phyloP scores from a whole-genome alignment of 2,888 invertebrate species.

The Fabriciana adippe region DNA sequence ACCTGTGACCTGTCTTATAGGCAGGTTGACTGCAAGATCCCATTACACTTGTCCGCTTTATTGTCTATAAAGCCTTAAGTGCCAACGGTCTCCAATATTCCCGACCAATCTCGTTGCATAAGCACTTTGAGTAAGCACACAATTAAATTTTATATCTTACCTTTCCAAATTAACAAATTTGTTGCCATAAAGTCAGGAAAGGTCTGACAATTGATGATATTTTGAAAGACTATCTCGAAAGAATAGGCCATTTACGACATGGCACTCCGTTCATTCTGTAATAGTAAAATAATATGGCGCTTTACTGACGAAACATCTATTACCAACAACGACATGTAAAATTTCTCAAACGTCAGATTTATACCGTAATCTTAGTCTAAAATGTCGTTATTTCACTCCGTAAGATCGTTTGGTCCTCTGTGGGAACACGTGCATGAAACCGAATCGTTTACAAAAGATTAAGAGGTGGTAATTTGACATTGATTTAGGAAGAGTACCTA shows the following conservation, averaged over 20 bases:
- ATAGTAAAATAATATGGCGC: slow-evolving; percentile 69
- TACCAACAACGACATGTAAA: slow-evolving; percentile 75
- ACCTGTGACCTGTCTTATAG: slow-evolving; percentile 60
- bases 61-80: slow-evolving; percentile 71
- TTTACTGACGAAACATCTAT: slow-evolving; percentile 62
- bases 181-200: slow-evolving; percentile 48
- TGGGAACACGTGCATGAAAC: slow-evolving; percentile 75
- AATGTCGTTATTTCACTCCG: slow-evolving; percentile 63
- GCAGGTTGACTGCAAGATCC: slow-evolving; percentile 60
- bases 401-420: slow-evolving; percentile 52
- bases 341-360: slow-evolving; percentile 76
- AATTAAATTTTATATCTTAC: slow-evolving; percentile 42
- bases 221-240: slow-evolving; percentile 55
- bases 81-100: slow-evolving; percentile 56
- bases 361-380: slow-evolving; percentile 61
- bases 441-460: slow-evolving; percentile 77
- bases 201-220: slow-evolving; percentile 44
- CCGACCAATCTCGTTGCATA: slow-evolving; percentile 40
- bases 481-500: slow-evolving; percentile 71
- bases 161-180: slow-evolving; percentile 42
- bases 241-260: slow-evolving; percentile 69
- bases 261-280: slow-evolving; percentile 54
- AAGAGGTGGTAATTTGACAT: slow-evolving; percentile 81
- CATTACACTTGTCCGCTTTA: slow-evolving; percentile 72
- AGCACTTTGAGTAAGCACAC: slow-evolving; percentile 38